Percentiles rank a stretch among this genome's conserved stretches.
phyloP scores from a whole-genome alignment of 2,888 invertebrate species.

The Tiphia femorata region DNA sequence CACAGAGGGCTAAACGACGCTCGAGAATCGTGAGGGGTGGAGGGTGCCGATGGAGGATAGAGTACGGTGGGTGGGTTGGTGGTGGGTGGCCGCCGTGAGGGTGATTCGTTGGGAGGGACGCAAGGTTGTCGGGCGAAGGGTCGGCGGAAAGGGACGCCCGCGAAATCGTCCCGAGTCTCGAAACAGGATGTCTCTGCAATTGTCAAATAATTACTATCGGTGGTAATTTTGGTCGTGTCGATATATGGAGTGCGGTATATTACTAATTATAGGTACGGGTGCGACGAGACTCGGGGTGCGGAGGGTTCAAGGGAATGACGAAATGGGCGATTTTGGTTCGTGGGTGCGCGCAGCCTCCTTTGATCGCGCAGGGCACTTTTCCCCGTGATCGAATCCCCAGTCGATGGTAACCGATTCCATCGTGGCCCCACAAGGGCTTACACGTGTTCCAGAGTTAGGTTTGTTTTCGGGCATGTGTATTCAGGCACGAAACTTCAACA shows the following conservation, averaged over 20 bases:
- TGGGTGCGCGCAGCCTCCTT: constrained; percentile 26
- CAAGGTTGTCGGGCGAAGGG: constrained; percentile 2
- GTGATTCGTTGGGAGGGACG: too few relatives aligned
- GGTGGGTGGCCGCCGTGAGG: not conserved
- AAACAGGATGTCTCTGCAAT: constrained; percentile 57
- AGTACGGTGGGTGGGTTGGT: not conserved
- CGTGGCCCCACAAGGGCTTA: too few relatives aligned
- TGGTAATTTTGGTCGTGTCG: constrained; percentile 56
- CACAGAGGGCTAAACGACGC: constrained; percentile 23
- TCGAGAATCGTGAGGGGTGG: constrained; percentile 19
- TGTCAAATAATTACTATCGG: constrained; percentile 60
- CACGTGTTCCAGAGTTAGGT: too few relatives aligned
- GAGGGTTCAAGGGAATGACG: constrained; percentile 32
- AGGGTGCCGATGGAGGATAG: constrained; percentile 17
- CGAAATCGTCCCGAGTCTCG: constrained; percentile 42
- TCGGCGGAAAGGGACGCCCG: constrained; percentile 19
- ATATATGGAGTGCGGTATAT: constrained; percentile 56
- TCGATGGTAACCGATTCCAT: too few relatives aligned
- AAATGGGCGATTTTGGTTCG: constrained; percentile 33
- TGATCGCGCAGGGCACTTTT: constrained; percentile 40
- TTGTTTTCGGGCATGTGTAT: too few relatives aligned
- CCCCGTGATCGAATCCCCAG: too few relatives aligned
- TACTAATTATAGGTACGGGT: constrained; percentile 55
- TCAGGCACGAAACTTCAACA: too few relatives aligned
- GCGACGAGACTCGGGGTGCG: too few relatives aligned